Percentiles rank a stretch among this genome's conserved stretches.
These are phyloP conservation scores for Lordiphosa mommai DNA, from an alignment of 1,140 invertebrate genomes.

Conservation along the genomic window DNA sequence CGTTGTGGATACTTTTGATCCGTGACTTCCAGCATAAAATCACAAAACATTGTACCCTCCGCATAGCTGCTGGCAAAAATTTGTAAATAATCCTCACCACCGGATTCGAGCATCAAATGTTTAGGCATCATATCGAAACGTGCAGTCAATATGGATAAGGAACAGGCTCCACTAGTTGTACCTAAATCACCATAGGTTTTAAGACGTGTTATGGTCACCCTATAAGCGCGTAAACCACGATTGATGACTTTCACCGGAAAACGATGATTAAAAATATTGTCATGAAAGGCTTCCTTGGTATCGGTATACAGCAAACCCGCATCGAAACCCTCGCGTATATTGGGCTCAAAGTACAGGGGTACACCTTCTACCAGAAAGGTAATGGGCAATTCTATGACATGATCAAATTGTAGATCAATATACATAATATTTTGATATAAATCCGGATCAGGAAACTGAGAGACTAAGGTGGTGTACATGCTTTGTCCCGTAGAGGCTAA, in stretches of 20 bases:
- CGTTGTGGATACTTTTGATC: constrained; percentile 49
- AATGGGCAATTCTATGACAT: constrained; percentile 54
- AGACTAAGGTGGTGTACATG: constrained; percentile 58
- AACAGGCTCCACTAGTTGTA: constrained; percentile 7
- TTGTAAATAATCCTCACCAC: constrained; percentile 9
- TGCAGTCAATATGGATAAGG: constrained; percentile 24
- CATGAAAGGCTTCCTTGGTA: constrained; percentile 36
- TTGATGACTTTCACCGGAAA: constrained; percentile 40
- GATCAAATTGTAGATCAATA: constrained; percentile 52
- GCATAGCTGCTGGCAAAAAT: constrained; percentile 47
- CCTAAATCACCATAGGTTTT: constrained; percentile 16
- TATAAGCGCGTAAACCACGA: constrained; percentile 42
- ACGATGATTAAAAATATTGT: constrained; percentile 23
- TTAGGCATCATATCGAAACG: constrained; percentile 59
- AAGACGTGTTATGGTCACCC: constrained; percentile 41
- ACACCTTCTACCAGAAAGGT: constrained; percentile 60
- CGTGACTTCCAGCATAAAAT: constrained; percentile 53
- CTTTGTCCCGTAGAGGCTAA: constrained; percentile 50
- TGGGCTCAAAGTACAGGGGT: constrained; percentile 55
- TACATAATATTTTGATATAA: constrained; percentile 53
- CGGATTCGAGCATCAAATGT: constrained; percentile 21
- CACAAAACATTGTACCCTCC: constrained; percentile 22
- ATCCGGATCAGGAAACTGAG: constrained; percentile 57
- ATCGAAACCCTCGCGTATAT: constrained; percentile 50
- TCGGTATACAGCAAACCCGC: constrained; percentile 51